A percentile compares a stretch with the other conserved stretches of the same genome.
These are phyloP conservation scores for Antennarius maculatus DNA, from an alignment of 2,797 vertebrate genomes.

Conservation along the genomic window DNA sequence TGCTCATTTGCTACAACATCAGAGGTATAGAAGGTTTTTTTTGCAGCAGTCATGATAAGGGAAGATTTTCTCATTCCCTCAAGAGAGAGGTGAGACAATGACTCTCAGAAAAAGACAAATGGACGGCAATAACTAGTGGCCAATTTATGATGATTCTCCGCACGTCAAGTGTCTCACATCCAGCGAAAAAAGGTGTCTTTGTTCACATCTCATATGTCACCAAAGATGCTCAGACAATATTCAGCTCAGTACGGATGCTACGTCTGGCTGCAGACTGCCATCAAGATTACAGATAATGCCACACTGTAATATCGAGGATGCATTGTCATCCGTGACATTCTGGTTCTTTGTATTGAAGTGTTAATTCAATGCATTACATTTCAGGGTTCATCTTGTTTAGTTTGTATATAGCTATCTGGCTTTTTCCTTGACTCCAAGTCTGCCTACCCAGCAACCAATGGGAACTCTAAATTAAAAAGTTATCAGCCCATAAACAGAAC, in stretches of 20 bases:
- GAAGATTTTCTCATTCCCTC: constrained; percentile 45
- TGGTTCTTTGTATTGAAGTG: constrained; percentile 39
- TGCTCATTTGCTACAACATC: constrained; percentile 40
- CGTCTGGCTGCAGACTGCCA: constrained; percentile 57
- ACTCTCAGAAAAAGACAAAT: constrained; percentile 55
- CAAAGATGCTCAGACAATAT: constrained; percentile 39
- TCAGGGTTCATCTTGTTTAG: too few species aligned
- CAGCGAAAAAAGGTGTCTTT: constrained; percentile 25
- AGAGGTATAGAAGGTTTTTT: constrained; percentile 30
- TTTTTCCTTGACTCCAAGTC: too few species aligned
- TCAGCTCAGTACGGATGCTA: constrained; percentile 23
- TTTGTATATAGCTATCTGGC: too few species aligned
- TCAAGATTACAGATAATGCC: constrained; percentile 55
- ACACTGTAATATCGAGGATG: constrained; percentile 58
- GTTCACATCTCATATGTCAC: constrained; percentile 47
- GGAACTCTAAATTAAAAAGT: too few species aligned
- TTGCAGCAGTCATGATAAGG: constrained; percentile 10
- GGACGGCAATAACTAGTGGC: constrained; percentile 51
- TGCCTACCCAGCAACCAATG: too few species aligned
- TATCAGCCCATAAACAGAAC: too few species aligned
- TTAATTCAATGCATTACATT: too few species aligned
- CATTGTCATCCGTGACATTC: constrained; percentile 30
- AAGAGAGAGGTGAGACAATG: constrained; percentile 43
- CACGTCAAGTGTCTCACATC: constrained; percentile 24
- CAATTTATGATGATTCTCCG: constrained; percentile 51